Evolutionary conservation across 2,113 vertebrate genomes (phyloP).

Genomic region (Canis aureus): DNA sequence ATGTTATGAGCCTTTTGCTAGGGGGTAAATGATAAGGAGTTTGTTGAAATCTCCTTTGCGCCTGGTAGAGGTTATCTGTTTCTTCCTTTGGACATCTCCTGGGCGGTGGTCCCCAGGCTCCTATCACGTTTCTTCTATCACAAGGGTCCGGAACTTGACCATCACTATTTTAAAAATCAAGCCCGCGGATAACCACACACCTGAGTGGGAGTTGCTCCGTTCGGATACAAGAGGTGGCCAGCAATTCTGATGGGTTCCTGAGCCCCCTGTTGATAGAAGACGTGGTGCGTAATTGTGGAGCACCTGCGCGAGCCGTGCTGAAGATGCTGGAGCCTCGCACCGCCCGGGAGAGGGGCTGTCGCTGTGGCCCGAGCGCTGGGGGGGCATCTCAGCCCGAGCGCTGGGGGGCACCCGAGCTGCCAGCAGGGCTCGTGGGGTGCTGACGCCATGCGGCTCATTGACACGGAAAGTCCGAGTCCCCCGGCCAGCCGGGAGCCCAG

Average conservation of each 20-base stretch:
- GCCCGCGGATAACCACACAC: background rate
- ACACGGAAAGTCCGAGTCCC: no score
- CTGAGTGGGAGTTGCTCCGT: background rate
- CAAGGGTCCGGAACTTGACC: background rate
- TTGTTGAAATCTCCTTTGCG: background rate
- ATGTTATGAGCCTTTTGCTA: background rate
- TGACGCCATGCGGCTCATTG: background rate
- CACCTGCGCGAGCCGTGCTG: background rate
- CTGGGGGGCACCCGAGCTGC: background rate
- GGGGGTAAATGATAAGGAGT: background rate
- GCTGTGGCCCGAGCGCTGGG: background rate
- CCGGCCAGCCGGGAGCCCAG: no score
- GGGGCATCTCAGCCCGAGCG: background rate
- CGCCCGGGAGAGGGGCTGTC: background rate
- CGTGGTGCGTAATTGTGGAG: background rate
- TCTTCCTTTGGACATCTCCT: background rate
- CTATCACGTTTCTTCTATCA: background rate
- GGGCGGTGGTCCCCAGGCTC: background rate
- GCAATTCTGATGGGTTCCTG: background rate
- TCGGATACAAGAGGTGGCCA: background rate
- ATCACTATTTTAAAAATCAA: constrained; percentile 25
- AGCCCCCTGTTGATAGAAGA: background rate
- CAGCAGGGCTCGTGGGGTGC: constrained; percentile 24
- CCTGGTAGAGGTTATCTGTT: background rate
- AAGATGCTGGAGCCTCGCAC: background rate